Base-by-base conservation (phyloP, 2,113 vertebrate species). In the Saccopteryx bilineata region DNA sequence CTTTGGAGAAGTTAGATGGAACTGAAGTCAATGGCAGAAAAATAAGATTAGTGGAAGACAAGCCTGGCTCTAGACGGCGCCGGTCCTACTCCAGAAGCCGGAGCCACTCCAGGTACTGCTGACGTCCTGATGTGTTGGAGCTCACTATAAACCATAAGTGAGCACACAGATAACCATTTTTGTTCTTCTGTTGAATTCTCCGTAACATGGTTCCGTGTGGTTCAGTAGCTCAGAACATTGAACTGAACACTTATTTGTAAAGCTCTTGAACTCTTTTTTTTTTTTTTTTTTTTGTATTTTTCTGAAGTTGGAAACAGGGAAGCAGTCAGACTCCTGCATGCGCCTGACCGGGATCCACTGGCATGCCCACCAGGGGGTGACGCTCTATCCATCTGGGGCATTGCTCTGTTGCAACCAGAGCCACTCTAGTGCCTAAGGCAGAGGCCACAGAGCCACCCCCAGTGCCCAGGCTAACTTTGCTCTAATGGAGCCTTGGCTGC, bases 11-110 rank as follows among this genome's bases (percentile, higher is more conserved):
- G 98, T 98, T 99, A 96, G 99, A 99, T 12, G 99, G 99, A 97
- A 99, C 99, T 3, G 99, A 99, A 98, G 99, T 99, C 95, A 99
- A 99, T 82, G 99, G 99, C 96, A 99, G 99, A 84, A 99, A 99
- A 98, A 99, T 99, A 98, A 98, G 99, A 83, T 99, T 99, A 97
- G 99, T 99, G 21, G 99, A 99, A 98, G 99, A 99, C 98, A 99
- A 99, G 21, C 99, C 99, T 7, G 99, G 99, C 23, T 99, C 99
- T 1, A 98, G 98, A 26, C 98, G 99, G 65, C 98, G 98, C 72
- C 99, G 99, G 94, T 99, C 99, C 17, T 99, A 99, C 52, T 99
- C 99, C 58, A 99, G 99, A 92, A 99, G 99, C 89, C 98, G 99
- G 94, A 99, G 99, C 97, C 99, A 98, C 71, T 99, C 99, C 31